A percentile compares a stretch with the other conserved stretches of the same genome.
phyloP scores from a whole-genome alignment of 2,797 vertebrate genomes.

The Eutrigla gurnardus region DNA sequence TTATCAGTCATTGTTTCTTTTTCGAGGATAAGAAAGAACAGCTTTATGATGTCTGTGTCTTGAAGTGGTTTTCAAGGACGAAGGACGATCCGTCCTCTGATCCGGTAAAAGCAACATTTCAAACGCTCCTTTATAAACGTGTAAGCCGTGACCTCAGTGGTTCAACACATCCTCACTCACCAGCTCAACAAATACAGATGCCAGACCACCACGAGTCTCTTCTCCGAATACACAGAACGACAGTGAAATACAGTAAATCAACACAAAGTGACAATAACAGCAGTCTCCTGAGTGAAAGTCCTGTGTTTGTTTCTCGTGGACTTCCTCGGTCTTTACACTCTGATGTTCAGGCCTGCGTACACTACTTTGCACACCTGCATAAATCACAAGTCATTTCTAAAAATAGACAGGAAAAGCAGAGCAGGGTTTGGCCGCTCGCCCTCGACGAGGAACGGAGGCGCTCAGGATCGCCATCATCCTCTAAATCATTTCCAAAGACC shows the following conservation, averaged over 20 bases:
- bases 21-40: background rate
- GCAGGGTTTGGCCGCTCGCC: conserved; percentile 1
- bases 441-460: conserved; percentile 8
- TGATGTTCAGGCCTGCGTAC: no score
- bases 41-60: conserved; percentile 10
- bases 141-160: background rate
- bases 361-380: background rate
- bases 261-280: no score
- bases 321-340: no score
- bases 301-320: no score
- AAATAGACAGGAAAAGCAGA: conserved; percentile 16
- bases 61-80: conserved; percentile 13
- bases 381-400: background rate
- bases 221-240: no score
- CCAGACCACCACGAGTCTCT: no score
- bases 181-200: background rate
- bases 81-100: conserved; percentile 17
- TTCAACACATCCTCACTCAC: background rate
- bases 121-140: background rate
- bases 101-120: conserved; percentile 19
- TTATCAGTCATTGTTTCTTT: background rate
- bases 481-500: conserved; percentile 32
- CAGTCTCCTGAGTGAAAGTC: no score
- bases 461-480: conserved; percentile 5
- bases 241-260: no score